These are phyloP conservation scores for Uria aalge DNA, from an alignment of 2,113 vertebrate genomes.

Conservation along the genomic window DNA sequence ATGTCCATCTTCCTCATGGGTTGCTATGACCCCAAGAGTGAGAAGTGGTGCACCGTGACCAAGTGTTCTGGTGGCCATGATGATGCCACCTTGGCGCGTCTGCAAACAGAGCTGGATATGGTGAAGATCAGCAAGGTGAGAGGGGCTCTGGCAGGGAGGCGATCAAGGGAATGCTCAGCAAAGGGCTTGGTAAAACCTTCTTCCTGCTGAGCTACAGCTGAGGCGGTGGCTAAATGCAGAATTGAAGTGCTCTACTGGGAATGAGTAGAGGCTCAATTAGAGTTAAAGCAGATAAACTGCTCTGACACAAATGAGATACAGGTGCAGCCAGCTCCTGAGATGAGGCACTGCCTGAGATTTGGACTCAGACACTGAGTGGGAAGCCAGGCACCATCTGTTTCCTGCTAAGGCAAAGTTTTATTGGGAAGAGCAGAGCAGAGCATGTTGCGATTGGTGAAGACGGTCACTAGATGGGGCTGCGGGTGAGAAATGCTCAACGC, in stretches of 20 bases:
- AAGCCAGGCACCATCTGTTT: not conserved
- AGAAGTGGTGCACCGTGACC: constrained; percentile 97
- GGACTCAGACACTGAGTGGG: not conserved
- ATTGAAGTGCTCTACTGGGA: not conserved
- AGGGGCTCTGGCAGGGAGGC: not conserved
- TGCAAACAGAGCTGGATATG: constrained; percentile 95
- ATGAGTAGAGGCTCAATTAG: not conserved
- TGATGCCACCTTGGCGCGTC: constrained; percentile 87
- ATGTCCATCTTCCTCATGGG: constrained; percentile 99
- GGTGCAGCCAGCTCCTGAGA: not conserved
- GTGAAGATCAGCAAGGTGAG: constrained; percentile 98
- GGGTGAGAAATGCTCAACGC: not conserved
- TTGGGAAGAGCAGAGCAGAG: not conserved
- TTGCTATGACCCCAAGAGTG: constrained; percentile 89
- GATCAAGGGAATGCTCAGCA: not conserved
- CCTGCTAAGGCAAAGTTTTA: not conserved
- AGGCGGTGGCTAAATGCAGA: not conserved
- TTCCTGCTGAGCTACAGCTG: not conserved
- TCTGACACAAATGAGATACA: not conserved
- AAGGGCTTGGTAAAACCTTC: not conserved
- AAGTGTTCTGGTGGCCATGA: constrained; percentile 95
- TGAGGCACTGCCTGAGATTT: not conserved
- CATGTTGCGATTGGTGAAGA: not conserved
- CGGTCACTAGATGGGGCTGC: constrained; percentile 32
- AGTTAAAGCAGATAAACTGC: not conserved